Conservation (phyloP, 2,888 invertebrate genomes). For the Drosophila acutilabella region DNA sequence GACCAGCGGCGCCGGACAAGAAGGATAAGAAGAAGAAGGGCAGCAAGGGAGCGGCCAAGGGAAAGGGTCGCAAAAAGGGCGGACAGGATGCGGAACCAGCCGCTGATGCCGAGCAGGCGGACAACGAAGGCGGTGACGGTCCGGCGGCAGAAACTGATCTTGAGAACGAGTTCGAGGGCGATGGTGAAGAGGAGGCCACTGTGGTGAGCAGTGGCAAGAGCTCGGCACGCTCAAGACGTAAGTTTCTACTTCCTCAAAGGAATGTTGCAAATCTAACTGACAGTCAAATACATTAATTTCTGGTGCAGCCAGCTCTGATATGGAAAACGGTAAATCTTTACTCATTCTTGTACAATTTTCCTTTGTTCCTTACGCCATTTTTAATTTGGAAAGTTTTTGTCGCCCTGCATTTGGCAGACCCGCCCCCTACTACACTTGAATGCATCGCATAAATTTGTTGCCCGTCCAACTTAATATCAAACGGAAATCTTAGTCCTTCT, state of each 20-base stretch:
- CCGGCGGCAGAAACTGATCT: conserved; percentile 50
- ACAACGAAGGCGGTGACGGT: conserved; percentile 46
- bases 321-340: conserved; percentile 83
- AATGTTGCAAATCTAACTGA: neutral
- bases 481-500: conserved; percentile 62
- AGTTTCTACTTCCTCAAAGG: conserved; percentile 33
- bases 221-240: conserved; percentile 70
- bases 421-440: conserved; percentile 21
- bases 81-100: conserved; percentile 55
- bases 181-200: conserved; percentile 64
- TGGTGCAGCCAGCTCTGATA: conserved; percentile 83
- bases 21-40: conserved; percentile 79
- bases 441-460: conserved; percentile 69
- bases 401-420: conserved; percentile 4
- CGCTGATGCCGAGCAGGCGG: conserved; percentile 36
- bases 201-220: conserved; percentile 74
- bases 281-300: conserved; percentile 26
- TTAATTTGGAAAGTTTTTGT: conserved; percentile 73
- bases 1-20: conserved; percentile 84
- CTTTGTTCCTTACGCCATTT: conserved; percentile 47
- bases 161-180: conserved; percentile 67
- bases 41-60: conserved; percentile 47
- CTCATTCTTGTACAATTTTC: conserved; percentile 31
- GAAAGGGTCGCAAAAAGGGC: conserved; percentile 56
- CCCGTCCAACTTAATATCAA: conserved; percentile 76